A percentile compares a stretch with the other conserved stretches of the same genome.
Conservation (phyloP, 2,888 invertebrate genomes). For the Taphrorychus bicolor region DNA sequence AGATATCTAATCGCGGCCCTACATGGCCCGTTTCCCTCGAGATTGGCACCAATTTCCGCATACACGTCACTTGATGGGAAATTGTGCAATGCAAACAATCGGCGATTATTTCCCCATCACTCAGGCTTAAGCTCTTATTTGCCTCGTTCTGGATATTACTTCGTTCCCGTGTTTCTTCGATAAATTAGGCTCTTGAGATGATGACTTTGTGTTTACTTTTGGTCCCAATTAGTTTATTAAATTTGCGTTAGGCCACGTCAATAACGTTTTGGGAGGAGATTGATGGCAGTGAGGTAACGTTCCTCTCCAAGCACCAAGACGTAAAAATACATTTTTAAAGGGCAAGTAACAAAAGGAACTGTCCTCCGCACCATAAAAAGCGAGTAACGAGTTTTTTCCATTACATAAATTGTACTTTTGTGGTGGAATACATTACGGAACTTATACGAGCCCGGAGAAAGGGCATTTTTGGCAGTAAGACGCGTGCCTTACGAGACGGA, state of each 20-base stretch:
- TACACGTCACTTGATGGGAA: conserved; percentile 59
- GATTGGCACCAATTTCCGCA: conserved; percentile 62
- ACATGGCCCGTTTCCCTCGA: conserved; percentile 54
- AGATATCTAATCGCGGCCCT: conserved; percentile 57
- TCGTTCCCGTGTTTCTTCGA: conserved; percentile 28
- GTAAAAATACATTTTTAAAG: conserved; percentile 11
- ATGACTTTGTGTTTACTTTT: conserved; percentile 12
- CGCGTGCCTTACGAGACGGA: conserved; percentile 25
- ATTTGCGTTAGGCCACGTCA: not conserved
- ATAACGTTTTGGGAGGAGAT: not conserved
- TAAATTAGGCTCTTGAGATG: conserved; percentile 25
- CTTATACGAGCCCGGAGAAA: conserved; percentile 33
- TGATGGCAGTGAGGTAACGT: not conserved
- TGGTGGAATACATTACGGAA: conserved; percentile 35
- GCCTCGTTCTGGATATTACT: conserved; percentile 39
- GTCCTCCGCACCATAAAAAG: conserved; percentile 22
- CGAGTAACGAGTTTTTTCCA: conserved; percentile 39
- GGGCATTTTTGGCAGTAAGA: conserved; percentile 20
- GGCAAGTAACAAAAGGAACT: conserved; percentile 1
- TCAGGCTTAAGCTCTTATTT: conserved; percentile 37
- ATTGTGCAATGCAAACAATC: conserved; percentile 59
- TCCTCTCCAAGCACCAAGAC: too few relatives aligned
- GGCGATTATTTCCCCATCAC: conserved; percentile 42
- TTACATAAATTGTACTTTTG: conserved; percentile 41
- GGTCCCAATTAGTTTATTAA: not conserved